phyloP scores from a whole-genome alignment of 2,888 invertebrate genomes.

The Xanthorhoe spadicearia region DNA sequence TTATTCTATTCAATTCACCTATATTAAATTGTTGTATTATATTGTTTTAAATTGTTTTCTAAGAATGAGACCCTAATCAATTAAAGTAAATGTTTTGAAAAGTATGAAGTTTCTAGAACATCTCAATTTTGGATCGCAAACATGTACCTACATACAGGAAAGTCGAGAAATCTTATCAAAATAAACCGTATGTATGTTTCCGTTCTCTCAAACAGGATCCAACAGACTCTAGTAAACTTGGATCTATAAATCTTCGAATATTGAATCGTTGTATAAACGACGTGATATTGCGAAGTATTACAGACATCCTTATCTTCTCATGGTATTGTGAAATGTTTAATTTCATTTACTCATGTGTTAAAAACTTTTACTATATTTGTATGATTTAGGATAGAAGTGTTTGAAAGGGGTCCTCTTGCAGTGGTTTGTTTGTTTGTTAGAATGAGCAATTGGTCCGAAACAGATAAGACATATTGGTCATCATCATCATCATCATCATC shows the following conservation, averaged over 20 bases:
- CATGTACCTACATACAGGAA: neutral
- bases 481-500: too few relatives aligned
- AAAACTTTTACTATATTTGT: too few relatives aligned
- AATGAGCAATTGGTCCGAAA: too few relatives aligned
- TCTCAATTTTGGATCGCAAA: neutral
- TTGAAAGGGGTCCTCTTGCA: too few relatives aligned
- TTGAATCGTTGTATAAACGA: constrained; percentile 35
- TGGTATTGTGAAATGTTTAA: neutral
- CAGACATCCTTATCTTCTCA: neutral
- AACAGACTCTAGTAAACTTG: constrained; percentile 9
- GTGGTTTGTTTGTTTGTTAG: too few relatives aligned
- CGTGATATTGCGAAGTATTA: constrained; percentile 11
- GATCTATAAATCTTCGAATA: constrained; percentile 36
- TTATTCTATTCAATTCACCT: too few relatives aligned
- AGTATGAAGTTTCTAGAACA: neutral
- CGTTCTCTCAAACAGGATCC: constrained; percentile 6
- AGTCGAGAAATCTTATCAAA: constrained; percentile 12
- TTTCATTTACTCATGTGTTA: neutral
- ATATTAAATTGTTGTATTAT: too few relatives aligned
- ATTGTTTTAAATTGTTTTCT: too few relatives aligned
- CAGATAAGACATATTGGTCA: too few relatives aligned
- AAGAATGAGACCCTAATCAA: too few relatives aligned
- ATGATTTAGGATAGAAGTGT: too few relatives aligned
- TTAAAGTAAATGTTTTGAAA: too few relatives aligned
- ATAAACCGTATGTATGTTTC: constrained; percentile 11